Evolutionary conservation across 2,797 vertebrate genomes (phyloP).

Genomic region (Hephaestus fuliginosus): DNA sequence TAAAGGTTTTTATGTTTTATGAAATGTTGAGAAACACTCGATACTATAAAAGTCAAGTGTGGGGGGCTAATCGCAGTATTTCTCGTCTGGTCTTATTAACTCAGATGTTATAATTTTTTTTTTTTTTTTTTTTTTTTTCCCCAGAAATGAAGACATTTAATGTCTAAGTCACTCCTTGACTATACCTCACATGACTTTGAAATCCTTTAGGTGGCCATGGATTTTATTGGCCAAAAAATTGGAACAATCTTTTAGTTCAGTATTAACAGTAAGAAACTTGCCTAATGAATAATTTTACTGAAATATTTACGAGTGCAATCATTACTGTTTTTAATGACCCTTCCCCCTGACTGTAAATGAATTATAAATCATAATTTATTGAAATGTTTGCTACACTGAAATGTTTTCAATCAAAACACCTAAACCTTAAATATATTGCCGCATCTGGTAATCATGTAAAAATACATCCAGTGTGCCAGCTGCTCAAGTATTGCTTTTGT

Average conservation of each 20-base stretch:
- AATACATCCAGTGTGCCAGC: not conserved
- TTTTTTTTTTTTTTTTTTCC: not conserved
- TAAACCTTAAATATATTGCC: slow-evolving; percentile 24
- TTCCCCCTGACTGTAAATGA: slow-evolving; percentile 53
- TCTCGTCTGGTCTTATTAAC: slow-evolving; percentile 6
- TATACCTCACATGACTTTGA: not conserved
- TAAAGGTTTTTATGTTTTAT: slow-evolving; percentile 21
- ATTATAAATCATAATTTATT: slow-evolving; percentile 72
- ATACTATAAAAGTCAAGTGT: slow-evolving; percentile 12
- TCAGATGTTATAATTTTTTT: not conserved
- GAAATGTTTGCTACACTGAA: slow-evolving; percentile 31
- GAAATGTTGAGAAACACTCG: slow-evolving; percentile 25
- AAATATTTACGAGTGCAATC: not conserved
- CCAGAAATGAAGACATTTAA: slow-evolving; percentile 17
- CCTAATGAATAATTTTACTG: not conserved
- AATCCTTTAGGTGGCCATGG: not conserved
- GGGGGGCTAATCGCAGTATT: slow-evolving; percentile 11
- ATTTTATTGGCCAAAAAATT: not conserved
- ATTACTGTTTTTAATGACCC: slow-evolving; percentile 2
- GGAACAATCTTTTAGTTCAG: not conserved
- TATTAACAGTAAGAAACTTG: not conserved
- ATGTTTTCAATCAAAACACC: slow-evolving; percentile 23
- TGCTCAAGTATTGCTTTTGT: not conserved
- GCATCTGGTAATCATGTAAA: slow-evolving; percentile 3
- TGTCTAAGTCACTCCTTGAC: not conserved